A percentile compares a stretch with the other conserved stretches of the same genome.
Conservation (phyloP, 2,888 invertebrate genomes). For the Rotaria socialis region DNA sequence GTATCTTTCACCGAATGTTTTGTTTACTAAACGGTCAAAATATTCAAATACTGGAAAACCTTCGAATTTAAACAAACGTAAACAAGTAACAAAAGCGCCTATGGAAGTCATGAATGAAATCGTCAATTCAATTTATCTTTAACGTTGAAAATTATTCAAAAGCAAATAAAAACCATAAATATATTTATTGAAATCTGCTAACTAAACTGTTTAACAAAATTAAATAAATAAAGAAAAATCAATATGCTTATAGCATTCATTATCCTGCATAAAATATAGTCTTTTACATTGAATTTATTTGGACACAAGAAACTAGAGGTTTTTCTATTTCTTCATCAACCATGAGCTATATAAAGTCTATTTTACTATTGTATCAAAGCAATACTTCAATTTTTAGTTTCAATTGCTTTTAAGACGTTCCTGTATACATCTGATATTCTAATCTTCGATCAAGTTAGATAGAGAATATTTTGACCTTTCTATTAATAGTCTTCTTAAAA, state of each 20-base stretch:
- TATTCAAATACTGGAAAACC: not conserved
- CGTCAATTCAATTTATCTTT: slow-evolving; percentile 35
- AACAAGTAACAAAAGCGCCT: not conserved
- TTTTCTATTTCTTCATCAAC: no score
- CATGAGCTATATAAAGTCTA: no score
- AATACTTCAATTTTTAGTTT: no score
- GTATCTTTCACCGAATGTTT: not conserved
- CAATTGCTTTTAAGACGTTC: no score
- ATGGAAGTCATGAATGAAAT: slow-evolving; percentile 37
- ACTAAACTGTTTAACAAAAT: not conserved
- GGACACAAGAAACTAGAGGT: not conserved
- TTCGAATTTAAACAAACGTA: not conserved
- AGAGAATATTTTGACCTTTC: no score
- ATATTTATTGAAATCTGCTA: not conserved
- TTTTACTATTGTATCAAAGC: no score
- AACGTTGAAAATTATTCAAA: not conserved
- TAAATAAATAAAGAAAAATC: not conserved
- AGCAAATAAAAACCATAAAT: not conserved
- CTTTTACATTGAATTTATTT: not conserved
- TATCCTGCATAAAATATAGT: not conserved
- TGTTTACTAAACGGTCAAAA: not conserved
- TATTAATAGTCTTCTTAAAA: no score
- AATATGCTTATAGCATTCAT: not conserved
- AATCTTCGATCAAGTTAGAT: no score
- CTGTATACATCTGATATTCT: no score